Evolutionary conservation across 2,888 invertebrate genomes (phyloP).

Genomic region (Lycophotia porphyrea): DNA sequence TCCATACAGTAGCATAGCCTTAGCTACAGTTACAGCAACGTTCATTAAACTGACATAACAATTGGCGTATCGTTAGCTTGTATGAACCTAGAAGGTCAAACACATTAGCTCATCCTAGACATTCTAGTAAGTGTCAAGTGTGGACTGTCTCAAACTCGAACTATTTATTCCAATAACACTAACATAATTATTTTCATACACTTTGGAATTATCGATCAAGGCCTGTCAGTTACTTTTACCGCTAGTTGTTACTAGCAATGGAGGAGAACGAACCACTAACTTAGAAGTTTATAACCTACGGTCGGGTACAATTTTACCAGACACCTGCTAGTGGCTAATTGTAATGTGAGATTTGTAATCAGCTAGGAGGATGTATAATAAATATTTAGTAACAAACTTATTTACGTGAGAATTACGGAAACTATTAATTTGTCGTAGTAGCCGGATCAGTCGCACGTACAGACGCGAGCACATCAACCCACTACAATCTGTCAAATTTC

Average conservation of each 20-base stretch:
- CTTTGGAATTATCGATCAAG: neutral
- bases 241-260: neutral
- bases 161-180: slow-evolving; percentile 18
- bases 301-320: neutral
- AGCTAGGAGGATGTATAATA: neutral
- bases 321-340: neutral
- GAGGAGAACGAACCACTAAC: neutral
- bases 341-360: neutral
- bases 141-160: neutral
- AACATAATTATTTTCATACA: neutral
- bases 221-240: neutral
- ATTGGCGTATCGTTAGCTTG: neutral
- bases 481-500: too few species aligned
- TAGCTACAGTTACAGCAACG: neutral
- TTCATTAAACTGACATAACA: neutral
- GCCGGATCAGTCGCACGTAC: neutral
- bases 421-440: neutral
- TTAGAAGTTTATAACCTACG: too few species aligned
- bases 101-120: neutral
- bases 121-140: neutral
- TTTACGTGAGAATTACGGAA: neutral
- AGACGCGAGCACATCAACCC: too few species aligned
- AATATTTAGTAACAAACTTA: neutral
- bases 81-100: neutral
- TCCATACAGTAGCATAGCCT: neutral